A percentile compares a stretch with the other conserved stretches of the same genome.
Evolutionary conservation across 2,113 vertebrate genomes (phyloP).

Genomic region (Damaliscus lunatus): DNA sequence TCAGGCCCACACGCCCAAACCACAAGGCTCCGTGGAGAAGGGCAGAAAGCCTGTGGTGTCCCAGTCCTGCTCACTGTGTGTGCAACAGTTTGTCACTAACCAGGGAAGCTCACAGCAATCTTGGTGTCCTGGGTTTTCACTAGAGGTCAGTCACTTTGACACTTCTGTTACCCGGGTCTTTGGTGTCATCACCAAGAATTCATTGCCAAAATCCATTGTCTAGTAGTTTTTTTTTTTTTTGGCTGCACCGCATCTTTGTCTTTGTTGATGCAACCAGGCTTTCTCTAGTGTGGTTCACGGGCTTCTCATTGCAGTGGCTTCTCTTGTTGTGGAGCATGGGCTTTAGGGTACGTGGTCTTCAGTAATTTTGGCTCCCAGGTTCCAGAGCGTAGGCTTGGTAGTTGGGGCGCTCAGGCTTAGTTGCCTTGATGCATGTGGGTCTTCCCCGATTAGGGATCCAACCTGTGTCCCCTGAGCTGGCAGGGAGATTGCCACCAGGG

Average conservation of each 20-base stretch:
- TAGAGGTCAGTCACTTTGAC: neutral
- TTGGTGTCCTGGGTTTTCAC: neutral
- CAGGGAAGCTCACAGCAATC: neutral
- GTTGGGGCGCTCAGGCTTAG: neutral
- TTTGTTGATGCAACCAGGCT: neutral
- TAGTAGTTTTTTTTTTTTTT: neutral
- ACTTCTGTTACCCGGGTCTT: neutral
- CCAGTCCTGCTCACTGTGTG: neutral
- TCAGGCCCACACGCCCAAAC: neutral
- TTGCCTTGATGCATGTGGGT: neutral
- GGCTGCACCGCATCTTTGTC: neutral
- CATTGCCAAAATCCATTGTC: neutral
- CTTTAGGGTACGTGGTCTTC: neutral
- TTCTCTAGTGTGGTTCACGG: neutral
- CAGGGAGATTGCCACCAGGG: neutral
- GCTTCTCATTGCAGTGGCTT: neutral
- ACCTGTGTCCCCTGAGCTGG: neutral
- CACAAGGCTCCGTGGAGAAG: accelerated
- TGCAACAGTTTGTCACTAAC: neutral
- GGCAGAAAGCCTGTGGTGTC: neutral
- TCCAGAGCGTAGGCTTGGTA: neutral
- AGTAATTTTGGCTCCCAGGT: neutral
- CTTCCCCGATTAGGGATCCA: neutral
- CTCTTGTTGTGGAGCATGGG: neutral
- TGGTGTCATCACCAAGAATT: neutral